Base-by-base conservation (phyloP, 2,113 vertebrate genomes). In the Aspidoscelis tigris region DNA sequence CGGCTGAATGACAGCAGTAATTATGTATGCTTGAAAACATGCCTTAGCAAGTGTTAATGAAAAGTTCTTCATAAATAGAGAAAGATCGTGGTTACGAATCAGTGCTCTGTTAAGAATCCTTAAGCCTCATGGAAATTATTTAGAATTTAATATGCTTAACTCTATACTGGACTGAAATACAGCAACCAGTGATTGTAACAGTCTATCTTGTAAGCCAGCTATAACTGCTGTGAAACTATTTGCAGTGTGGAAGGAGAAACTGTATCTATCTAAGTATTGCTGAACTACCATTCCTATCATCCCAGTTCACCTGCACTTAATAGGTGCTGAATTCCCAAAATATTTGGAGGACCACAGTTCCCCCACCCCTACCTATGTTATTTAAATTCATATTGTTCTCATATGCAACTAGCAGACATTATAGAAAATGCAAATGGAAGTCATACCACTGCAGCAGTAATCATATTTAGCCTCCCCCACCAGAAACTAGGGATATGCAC, bases 1-100 rank as follows among this genome's bases (percentile, higher is more conserved):
- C 58, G 14, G 58, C 9, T 14, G 33, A 43, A 94, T 92, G 86
- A 93, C 80, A 80, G 90, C 92, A 90, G 91, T 93, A 95, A 94
- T 96, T 95, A 93, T 77, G 95, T 84, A 90, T 92, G 94, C 87
- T 93, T 94, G 90, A 92, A 90, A 94, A 93, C 92, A 88, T 76
- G 90, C 90, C 94, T 95, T 91, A 93, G 93, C 92, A 95, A 92
- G 90, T 90, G 92, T 89, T 92, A 93, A 95, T 65, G 80, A 96
- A 94, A 58, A 95, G 71, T n/a, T 86, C 88, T 91, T 89, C 92
- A 93, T 88, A 94, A 43, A 94, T 89, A 39, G 82, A 85, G 85
- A 92, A 33, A 93, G 24, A 89, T 73, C 88, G 86, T 69, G 85
- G 87, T n/a, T 81, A 83, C 64, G 90, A 1, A 20, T 79, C 83